phyloP scores from a whole-genome alignment of 2,797 vertebrate species.

The Helarctos malayanus region DNA sequence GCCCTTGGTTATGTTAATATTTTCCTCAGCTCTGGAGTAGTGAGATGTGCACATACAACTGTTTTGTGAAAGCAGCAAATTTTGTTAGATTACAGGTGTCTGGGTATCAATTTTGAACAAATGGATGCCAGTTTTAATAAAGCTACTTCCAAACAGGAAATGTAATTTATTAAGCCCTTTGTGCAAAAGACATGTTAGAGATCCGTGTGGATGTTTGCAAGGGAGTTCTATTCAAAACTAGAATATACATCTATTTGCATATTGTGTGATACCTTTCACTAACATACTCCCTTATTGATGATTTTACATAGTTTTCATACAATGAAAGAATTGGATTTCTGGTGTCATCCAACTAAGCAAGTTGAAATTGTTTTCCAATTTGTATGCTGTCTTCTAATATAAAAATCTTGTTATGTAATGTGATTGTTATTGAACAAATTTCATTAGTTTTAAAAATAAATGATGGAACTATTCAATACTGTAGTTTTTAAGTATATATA shows the following conservation, averaged over 20 bases:
- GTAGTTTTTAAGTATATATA: background rate
- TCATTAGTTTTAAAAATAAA: slow-evolving; percentile 20
- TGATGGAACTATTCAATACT: background rate
- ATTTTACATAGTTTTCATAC: background rate
- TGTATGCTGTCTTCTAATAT: background rate
- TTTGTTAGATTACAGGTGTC: slow-evolving; percentile 92
- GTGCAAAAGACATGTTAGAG: background rate
- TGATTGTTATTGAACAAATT: background rate
- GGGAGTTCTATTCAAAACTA: slow-evolving; percentile 37
- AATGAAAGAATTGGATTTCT: background rate
- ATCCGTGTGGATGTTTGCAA: background rate
- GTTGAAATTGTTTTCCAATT: slow-evolving; percentile 44
- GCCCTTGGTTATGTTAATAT: slow-evolving; percentile 89
- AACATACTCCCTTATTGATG: background rate
- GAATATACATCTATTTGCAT: background rate
- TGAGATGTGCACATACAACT: slow-evolving; percentile 87
- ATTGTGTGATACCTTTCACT: background rate
- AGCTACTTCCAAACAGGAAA: slow-evolving; percentile 88
- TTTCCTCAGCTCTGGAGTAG: slow-evolving; percentile 87
- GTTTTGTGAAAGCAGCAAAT: slow-evolving; percentile 91
- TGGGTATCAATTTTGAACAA: slow-evolving; percentile 89
- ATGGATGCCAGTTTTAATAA: slow-evolving; percentile 90
- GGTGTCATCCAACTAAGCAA: background rate
- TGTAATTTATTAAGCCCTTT: slow-evolving; percentile 86
- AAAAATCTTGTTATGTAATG: background rate